Evolutionary conservation across 1,140 invertebrate genomes (phyloP).

Genomic region (Samia ricini): DNA sequence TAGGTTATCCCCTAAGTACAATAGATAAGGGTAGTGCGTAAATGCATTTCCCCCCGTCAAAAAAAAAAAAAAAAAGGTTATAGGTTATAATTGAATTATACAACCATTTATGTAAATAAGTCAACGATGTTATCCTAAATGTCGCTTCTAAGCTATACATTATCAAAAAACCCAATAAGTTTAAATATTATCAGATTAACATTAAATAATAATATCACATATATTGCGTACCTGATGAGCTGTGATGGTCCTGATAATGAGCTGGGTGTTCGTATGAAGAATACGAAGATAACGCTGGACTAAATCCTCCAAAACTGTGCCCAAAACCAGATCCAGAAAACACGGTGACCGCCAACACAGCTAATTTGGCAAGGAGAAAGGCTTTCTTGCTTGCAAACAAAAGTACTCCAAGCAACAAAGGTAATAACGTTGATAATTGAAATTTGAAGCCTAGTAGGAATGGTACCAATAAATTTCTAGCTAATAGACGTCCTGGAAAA

Average conservation of each 20-base stretch:
- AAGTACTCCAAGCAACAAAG: slow-evolving; percentile 83
- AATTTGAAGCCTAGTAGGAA: slow-evolving; percentile 87
- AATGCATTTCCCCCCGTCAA: too few species aligned
- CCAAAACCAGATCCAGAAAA: slow-evolving; percentile 76
- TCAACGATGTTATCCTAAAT: too few species aligned
- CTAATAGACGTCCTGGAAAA: slow-evolving; percentile 83
- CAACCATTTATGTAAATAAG: too few species aligned
- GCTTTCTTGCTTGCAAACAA: slow-evolving; percentile 86
- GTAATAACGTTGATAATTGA: slow-evolving; percentile 84
- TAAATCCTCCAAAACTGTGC: slow-evolving; percentile 51
- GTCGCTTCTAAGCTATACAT: too few species aligned
- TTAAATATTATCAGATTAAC: too few species aligned
- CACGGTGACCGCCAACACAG: slow-evolving; percentile 82
- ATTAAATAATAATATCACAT: too few species aligned
- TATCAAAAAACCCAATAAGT: too few species aligned
- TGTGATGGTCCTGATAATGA: slow-evolving; percentile 50
- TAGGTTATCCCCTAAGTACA: too few species aligned
- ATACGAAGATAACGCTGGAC: slow-evolving; percentile 46
- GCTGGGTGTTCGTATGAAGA: slow-evolving; percentile 45
- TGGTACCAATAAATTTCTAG: slow-evolving; percentile 83
- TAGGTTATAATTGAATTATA: too few species aligned
- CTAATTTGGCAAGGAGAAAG: slow-evolving; percentile 84
- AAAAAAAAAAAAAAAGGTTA: too few species aligned
- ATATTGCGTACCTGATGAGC: slow-evolving; percentile 31
- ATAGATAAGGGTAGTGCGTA: too few species aligned